These are phyloP conservation scores for Psylliodes chrysocephalus DNA, from an alignment of 2,888 invertebrate species.

Conservation along the genomic window DNA sequence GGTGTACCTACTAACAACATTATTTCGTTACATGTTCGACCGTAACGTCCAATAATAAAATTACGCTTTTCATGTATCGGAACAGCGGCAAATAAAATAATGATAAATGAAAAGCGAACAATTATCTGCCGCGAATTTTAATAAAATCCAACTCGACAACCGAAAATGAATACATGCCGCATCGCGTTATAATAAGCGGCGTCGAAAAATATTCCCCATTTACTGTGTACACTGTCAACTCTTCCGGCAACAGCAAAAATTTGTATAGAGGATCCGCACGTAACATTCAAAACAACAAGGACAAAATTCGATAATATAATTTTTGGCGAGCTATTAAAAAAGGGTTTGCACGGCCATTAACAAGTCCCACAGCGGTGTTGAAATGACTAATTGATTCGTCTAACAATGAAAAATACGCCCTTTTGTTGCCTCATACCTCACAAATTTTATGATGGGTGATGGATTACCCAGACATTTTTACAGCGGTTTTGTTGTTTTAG, in stretches of 20 bases:
- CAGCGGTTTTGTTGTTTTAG: not conserved
- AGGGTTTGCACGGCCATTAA: conserved; percentile 12
- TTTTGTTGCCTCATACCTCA: not conserved
- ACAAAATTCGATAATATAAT: conserved; percentile 10
- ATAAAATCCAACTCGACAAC: too few species aligned
- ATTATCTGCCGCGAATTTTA: too few species aligned
- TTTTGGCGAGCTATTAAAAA: conserved; percentile 3
- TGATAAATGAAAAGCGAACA: too few species aligned
- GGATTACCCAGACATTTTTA: not conserved
- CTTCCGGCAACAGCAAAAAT: not conserved
- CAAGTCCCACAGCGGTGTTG: not conserved
- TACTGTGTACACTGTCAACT: not conserved
- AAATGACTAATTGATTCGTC: conserved; percentile 23
- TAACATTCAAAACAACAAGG: not conserved
- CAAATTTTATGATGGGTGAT: not conserved
- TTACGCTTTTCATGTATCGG: too few species aligned
- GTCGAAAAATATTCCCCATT: too few species aligned
- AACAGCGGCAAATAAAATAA: too few species aligned
- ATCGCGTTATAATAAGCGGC: too few species aligned
- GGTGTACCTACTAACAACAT: too few species aligned
- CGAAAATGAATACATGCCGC: too few species aligned
- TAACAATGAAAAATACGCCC: conserved; percentile 22
- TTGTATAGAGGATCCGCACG: not conserved
- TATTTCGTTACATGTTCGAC: too few species aligned
- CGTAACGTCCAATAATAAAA: too few species aligned